A percentile compares a stretch with the other conserved stretches of the same genome.
Evolutionary conservation across 2,113 vertebrate genomes (phyloP).

Genomic region (Telmatochromis brichardi): DNA sequence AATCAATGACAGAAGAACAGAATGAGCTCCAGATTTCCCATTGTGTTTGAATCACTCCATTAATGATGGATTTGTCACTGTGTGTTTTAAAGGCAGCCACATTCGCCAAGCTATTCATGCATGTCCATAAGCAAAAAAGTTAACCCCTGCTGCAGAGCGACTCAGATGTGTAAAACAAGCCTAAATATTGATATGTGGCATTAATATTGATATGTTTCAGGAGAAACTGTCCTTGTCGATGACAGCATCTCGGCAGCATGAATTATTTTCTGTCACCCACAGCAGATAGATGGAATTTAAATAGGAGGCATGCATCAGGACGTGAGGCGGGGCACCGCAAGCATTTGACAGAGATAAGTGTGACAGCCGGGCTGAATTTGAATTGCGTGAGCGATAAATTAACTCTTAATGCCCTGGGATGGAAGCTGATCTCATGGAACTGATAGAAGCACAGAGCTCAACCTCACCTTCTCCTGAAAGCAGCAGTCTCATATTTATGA

Average conservation of each 20-base stretch:
- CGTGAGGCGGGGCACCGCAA: not conserved
- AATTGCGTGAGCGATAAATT: constrained; percentile 31
- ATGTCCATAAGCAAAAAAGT: not conserved
- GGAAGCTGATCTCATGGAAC: not conserved
- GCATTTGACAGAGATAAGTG: constrained; percentile 38
- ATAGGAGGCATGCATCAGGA: constrained; percentile 43
- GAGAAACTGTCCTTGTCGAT: constrained; percentile 15
- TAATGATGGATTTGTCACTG: not conserved
- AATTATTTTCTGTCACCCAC: constrained; percentile 43
- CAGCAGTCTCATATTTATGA: constrained; percentile 43
- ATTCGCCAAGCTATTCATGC: not conserved
- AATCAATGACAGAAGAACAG: not conserved
- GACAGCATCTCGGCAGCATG: constrained; percentile 28
- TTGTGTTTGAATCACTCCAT: not conserved
- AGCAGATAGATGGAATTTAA: constrained; percentile 55
- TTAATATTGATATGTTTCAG: constrained; percentile 21
- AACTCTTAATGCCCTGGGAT: constrained; percentile 37
- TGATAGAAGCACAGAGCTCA: not conserved
- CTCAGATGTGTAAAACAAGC: not conserved
- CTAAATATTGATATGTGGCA: constrained; percentile 9
- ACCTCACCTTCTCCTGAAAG: not conserved
- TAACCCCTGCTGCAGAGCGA: not conserved
- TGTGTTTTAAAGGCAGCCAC: not conserved
- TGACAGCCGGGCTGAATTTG: constrained; percentile 24
- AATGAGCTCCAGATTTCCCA: not conserved